Conservation (phyloP, 2,888 invertebrate species). For the Trichopria drosophilae region DNA sequence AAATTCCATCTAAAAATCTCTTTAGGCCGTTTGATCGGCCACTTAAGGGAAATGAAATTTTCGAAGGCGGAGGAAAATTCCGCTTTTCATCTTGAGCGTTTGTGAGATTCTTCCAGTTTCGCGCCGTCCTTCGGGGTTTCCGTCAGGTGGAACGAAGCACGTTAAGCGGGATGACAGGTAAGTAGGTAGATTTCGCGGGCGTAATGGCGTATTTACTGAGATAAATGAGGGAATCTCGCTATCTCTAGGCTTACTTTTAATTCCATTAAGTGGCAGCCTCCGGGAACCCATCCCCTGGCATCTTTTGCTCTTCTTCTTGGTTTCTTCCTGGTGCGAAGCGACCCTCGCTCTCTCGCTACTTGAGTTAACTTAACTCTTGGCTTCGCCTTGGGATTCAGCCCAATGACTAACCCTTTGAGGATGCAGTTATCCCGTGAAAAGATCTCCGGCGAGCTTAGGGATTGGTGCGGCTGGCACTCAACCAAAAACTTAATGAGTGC, state of each 20-base stretch:
- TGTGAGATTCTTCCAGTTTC: constrained; percentile 25
- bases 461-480: constrained; percentile 44
- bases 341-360: constrained; percentile 24
- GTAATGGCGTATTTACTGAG: constrained; percentile 48
- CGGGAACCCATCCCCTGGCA: constrained; percentile 33
- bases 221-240: constrained; percentile 46
- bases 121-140: constrained; percentile 7
- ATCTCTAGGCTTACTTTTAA: constrained; percentile 53
- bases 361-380: constrained; percentile 34
- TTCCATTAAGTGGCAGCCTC: constrained; percentile 48
- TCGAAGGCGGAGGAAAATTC: constrained; percentile 15
- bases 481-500: constrained; percentile 50
- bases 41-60: too few species aligned
- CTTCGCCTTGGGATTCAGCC: constrained; percentile 38
- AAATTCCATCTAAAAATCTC: too few species aligned
- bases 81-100: constrained; percentile 28
- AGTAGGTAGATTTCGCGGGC: constrained; percentile 36
- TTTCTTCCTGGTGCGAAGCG: constrained; percentile 18
- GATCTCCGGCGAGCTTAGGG: constrained; percentile 41
- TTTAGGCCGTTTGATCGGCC: too few species aligned
- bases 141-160: constrained; percentile 28
- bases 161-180: constrained; percentile 37
- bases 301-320: constrained; percentile 25
- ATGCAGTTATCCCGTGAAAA: constrained; percentile 43
- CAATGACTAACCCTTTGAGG: constrained; percentile 51